A percentile compares a stretch with the other conserved stretches of the same genome.
These are phyloP conservation scores for Portunus trituberculatus DNA, from an alignment of 1,140 invertebrate species.

Conservation along the genomic window DNA sequence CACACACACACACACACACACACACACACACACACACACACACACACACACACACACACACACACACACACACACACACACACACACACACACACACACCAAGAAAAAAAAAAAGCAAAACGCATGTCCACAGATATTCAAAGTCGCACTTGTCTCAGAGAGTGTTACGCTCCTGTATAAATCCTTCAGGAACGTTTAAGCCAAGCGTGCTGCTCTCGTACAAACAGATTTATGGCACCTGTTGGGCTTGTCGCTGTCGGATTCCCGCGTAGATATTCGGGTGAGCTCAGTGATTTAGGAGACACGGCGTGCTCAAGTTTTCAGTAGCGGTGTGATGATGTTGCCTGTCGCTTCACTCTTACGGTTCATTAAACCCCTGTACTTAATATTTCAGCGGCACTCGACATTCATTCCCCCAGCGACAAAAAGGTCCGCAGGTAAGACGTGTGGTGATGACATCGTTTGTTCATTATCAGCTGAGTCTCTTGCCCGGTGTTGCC, in stretches of 20 bases:
- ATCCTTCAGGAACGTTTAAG: neutral
- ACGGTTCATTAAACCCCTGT: neutral
- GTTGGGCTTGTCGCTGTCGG: constrained; percentile 7
- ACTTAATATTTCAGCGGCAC: neutral
- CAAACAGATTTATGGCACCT: neutral
- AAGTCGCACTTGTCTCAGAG: neutral
- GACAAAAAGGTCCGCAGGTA: neutral
- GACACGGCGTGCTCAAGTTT: neutral
- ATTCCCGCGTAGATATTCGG: neutral
- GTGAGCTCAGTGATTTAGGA: neutral
- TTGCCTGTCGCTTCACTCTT: neutral
- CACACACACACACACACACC: neutral
- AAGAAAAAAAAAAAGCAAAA: neutral
- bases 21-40: neutral
- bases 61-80: neutral
- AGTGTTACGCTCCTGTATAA: neutral
- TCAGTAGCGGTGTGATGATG: neutral
- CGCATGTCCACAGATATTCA: neutral
- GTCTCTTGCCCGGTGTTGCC: neutral
- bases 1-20: neutral
- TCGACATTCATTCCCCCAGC: neutral
- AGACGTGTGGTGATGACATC: neutral
- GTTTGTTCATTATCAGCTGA: neutral
- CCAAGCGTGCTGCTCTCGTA: neutral
- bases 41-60: neutral